Evolutionary conservation across 2,888 invertebrate species (phyloP).

Genomic region (Druceiella hillmani): DNA sequence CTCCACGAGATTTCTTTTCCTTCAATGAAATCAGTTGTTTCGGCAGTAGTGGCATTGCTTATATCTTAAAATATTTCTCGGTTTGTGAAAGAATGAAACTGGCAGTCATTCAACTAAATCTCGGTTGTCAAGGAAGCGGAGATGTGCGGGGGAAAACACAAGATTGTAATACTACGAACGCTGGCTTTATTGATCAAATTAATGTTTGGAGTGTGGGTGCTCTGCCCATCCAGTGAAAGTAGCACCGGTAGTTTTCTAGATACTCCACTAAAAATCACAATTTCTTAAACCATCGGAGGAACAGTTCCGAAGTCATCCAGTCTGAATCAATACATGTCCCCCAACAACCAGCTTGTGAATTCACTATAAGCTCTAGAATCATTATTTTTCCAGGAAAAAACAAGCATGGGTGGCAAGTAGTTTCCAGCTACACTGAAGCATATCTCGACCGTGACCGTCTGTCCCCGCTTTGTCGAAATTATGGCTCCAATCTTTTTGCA

Average conservation of each 20-base stretch:
- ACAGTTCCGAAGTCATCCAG: conserved; percentile 5
- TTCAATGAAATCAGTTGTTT: too few species aligned
- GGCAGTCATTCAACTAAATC: conserved; percentile 11
- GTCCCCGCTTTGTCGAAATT: too few species aligned
- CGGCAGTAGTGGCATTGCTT: conserved; percentile 20
- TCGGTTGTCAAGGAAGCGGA: conserved; percentile 16
- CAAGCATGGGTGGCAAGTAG: too few species aligned
- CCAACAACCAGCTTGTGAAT: conserved; percentile 12
- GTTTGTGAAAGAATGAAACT: conserved; percentile 16
- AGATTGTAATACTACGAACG: conserved; percentile 9
- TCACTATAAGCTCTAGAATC: conserved; percentile 16
- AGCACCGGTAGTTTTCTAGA: conserved; percentile 9
- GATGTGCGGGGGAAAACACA: conserved; percentile 24
- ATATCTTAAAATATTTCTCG: conserved; percentile 21
- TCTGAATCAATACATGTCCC: conserved; percentile 15
- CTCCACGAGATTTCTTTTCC: too few species aligned
- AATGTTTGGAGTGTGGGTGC: too few species aligned
- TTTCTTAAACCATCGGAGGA: neutral
- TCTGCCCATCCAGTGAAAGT: conserved; percentile 18
- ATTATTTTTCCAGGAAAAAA: neutral
- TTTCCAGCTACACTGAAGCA: conserved; percentile 15
- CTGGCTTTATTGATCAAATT: conserved; percentile 20
- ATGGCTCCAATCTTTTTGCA: too few species aligned
- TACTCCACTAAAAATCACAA: conserved; percentile 6
- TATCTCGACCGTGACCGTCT: conserved; percentile 1